Conservation (phyloP, 1,140 invertebrate genomes). For the Bombus confusus region DNA sequence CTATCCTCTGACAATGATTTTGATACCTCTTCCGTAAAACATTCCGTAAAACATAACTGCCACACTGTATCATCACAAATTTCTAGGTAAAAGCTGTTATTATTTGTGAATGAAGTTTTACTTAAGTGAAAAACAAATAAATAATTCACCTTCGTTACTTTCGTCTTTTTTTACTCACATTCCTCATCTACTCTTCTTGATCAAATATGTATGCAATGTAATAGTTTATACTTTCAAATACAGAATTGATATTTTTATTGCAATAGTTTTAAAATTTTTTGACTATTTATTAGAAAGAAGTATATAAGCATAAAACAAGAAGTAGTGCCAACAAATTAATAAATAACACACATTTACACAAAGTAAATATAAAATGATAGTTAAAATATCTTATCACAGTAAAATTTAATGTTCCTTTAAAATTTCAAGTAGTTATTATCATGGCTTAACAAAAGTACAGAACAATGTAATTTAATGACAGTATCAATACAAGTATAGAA, state of each 20-base stretch:
- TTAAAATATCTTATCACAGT: slow-evolving; percentile 22
- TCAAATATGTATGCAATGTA: background rate
- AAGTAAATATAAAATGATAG: slow-evolving; percentile 14
- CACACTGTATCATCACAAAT: slow-evolving; percentile 72
- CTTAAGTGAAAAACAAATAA: slow-evolving; percentile 79
- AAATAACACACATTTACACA: background rate
- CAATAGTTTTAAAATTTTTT: background rate
- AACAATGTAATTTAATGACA: slow-evolving; percentile 24
- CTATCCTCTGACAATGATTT: slow-evolving; percentile 79
- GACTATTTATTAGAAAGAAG: slow-evolving; percentile 28
- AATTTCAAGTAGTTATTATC: background rate
- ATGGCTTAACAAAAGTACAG: background rate
- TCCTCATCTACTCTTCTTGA: background rate
- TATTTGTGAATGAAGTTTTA: slow-evolving; percentile 77
- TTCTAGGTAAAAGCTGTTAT: slow-evolving; percentile 78
- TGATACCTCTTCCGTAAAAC: slow-evolving; percentile 74
- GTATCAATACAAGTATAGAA: slow-evolving; percentile 11
- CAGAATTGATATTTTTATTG: background rate
- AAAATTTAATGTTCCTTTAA: slow-evolving; percentile 14
- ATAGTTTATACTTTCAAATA: background rate
- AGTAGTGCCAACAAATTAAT: slow-evolving; percentile 35
- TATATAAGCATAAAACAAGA: slow-evolving; percentile 45
- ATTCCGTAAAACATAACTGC: slow-evolving; percentile 56
- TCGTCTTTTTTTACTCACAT: background rate
- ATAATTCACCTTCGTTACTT: slow-evolving; percentile 76